Evolutionary conservation across 2,888 invertebrate species (phyloP), one percentile per base, ranked within the genome.

Genomic region (Villa cingulata): DNA sequence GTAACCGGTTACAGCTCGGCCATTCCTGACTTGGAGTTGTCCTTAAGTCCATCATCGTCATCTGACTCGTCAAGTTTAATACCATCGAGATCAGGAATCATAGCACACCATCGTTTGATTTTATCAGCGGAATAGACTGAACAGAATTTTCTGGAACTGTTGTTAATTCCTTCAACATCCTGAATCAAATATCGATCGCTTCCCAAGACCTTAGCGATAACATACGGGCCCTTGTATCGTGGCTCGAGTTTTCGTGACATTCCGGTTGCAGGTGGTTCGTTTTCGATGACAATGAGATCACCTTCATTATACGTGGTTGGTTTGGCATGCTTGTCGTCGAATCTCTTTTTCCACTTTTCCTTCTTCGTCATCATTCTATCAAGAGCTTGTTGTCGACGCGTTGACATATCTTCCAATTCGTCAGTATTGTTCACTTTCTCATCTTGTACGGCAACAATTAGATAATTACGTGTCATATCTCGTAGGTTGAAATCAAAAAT

Each of bases 121-220:
- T n/a, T n/a, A n/a, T n/a, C n/a, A n/a, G n/a, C n/a, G n/a, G n/a
- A n/a, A n/a, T 18, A 56, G 36, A 53, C 47, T 2, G 54, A 57
- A 17, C 46, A 45, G 43, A 56, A 57, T 27, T 53, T 50, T 16
- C 55, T 45, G 32, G 52, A 51, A 2, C 48, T 54, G 39, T 53
- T 40, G 27, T 51, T 40, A 2, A 54, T 46, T 7, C 51, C 55
- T 3, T 53, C 50, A n/a, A 59, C 38, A 40, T 58, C 57, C 46
- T 50, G 47, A 23, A 59, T 16, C 2, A 55, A 38, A 36, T 58
- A 57, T 4, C 57, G 46, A 37, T 59, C 56, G 23, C 53, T 52
- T 10, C 48, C 43, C 14, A 57, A 44, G 2, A 44, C 51, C 43
- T 53, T 45, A 12, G 43, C 48, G n/a, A 56, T 46, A 10, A 54